Percentiles rank a stretch among this genome's conserved stretches.
These are phyloP conservation scores for Dipodomys ordii DNA, from an alignment of 2,113 vertebrate species.

Conservation along the genomic window DNA sequence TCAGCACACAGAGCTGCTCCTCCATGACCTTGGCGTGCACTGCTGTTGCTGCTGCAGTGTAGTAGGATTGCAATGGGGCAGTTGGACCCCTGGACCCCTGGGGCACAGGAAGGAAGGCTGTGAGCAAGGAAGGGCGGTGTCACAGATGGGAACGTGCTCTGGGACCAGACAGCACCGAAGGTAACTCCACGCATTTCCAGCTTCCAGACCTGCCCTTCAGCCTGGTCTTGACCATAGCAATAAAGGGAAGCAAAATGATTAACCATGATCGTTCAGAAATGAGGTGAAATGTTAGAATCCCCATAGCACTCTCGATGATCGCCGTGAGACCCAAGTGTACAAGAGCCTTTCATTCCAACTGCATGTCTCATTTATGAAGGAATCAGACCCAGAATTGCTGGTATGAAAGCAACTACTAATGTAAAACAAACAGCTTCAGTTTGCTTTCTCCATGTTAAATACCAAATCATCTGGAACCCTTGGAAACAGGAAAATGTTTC, in stretches of 20 bases:
- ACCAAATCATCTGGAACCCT: background rate
- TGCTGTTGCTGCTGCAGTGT: background rate
- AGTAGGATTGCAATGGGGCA: background rate
- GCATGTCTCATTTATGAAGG: background rate
- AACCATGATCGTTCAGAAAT: background rate
- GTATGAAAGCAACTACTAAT: background rate
- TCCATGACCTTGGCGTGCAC: fast-evolving
- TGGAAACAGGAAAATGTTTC: background rate
- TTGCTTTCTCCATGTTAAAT: background rate
- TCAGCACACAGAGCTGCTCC: fast-evolving
- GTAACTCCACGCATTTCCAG: fast-evolving
- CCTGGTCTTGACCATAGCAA: background rate
- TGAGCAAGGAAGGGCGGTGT: background rate
- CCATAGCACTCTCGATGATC: fast-evolving
- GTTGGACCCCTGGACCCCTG: background rate
- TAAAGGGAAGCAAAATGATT: background rate
- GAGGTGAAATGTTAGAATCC: background rate
- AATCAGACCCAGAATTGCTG: background rate
- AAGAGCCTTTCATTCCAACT: background rate
- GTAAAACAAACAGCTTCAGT: background rate
- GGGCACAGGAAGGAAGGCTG: background rate
- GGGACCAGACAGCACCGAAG: background rate
- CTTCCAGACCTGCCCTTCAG: background rate
- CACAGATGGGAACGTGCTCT: background rate
- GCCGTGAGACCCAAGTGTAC: background rate